Base-by-base conservation (phyloP, 2,888 invertebrate genomes). In the Pocota personata region DNA sequence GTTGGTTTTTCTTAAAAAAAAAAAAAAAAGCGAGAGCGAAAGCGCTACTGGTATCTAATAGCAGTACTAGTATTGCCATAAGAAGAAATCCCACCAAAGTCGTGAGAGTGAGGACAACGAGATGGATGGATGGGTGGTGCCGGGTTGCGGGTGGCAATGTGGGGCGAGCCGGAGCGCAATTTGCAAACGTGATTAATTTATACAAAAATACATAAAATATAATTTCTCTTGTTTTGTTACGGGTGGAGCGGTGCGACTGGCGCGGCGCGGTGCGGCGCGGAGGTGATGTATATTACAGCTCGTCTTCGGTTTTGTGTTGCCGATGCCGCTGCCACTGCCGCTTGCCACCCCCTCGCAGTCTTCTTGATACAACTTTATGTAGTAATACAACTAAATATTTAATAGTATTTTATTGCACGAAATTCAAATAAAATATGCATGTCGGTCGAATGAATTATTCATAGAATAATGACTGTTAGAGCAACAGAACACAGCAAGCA, bases 341-440 rank as follows among this genome's bases (percentile, higher is more conserved):
- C 10, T 8, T 40, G 60, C 50, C 50, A 60, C 66, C 57, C 5
- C 14, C 2, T 19, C 58, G 52, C 64, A 62, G 76, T 19, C 66
- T 60, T 52, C 66, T 67, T 64, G 71, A 78, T 64, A 46, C 67
- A 79, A 76, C 69, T 82, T 76, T 86, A 62, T 83, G 79, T 87
- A 87, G 87, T 88, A 87, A 88, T 84, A 89, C 89, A 90, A 91
- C 90, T 91, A 90, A 91, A 91, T 91, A 91, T 91, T 91, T 91
- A 91, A 91, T 91, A 90, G 90, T 90, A 91, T 91, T 91, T 91
- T 91, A 91, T 91, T 91, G 90, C 91, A 91, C 89, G 91, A 91
- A 91, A 89, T 91, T 90, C 90, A 90, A 89, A 91, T 91, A 90
- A 91, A 91, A 91, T 91, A 91, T 91, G 91, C 91, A 91, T 91